These are phyloP conservation scores for Cassiopea xamachana DNA, from an alignment of 30 jellyfish, hydroid and myxozoan species.

Conservation along the genomic window DNA sequence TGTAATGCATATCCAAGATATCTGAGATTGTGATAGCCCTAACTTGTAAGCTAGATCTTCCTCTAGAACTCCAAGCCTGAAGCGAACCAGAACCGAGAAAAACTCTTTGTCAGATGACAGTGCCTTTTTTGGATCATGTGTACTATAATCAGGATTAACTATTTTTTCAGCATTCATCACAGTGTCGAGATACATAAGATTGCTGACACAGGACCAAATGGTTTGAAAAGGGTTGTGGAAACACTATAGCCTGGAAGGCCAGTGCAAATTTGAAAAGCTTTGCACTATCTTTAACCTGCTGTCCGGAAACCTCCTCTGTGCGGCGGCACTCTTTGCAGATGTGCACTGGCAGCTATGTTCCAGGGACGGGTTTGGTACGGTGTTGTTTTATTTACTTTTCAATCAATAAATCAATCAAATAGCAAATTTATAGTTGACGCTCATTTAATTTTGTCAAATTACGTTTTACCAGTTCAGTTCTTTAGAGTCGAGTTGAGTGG, in stretches of 20 bases:
- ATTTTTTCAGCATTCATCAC: conserved; percentile 7
- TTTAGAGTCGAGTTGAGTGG: too few relatives aligned
- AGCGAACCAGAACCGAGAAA: conserved; percentile 55
- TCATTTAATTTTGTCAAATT: too few relatives aligned
- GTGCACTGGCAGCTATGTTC: too few relatives aligned
- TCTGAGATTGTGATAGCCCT: conserved; percentile 6
- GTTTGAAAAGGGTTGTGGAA: conserved; percentile 43
- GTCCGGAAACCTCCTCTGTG: too few relatives aligned
- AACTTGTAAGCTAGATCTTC: conserved; percentile 56
- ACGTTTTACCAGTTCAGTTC: too few relatives aligned
- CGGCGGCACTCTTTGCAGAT: too few relatives aligned
- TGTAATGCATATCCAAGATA: conserved; percentile 42
- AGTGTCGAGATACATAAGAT: conserved; percentile 11
- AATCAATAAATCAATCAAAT: too few relatives aligned
- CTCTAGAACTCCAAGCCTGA: conserved; percentile 50
- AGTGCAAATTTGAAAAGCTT: conserved; percentile 39
- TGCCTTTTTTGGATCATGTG: conserved; percentile 48
- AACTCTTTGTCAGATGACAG: conserved; percentile 57
- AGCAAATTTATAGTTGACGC: too few relatives aligned
- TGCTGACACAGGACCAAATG: conserved; percentile 10
- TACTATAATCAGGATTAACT: not conserved
- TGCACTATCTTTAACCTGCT: not conserved
- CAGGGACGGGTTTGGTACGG: too few relatives aligned
- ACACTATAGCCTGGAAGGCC: conserved; percentile 38
- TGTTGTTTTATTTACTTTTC: too few relatives aligned